Evolutionary conservation across 2,888 invertebrate species (phyloP).

Genomic region (Lottia gigantea): DNA sequence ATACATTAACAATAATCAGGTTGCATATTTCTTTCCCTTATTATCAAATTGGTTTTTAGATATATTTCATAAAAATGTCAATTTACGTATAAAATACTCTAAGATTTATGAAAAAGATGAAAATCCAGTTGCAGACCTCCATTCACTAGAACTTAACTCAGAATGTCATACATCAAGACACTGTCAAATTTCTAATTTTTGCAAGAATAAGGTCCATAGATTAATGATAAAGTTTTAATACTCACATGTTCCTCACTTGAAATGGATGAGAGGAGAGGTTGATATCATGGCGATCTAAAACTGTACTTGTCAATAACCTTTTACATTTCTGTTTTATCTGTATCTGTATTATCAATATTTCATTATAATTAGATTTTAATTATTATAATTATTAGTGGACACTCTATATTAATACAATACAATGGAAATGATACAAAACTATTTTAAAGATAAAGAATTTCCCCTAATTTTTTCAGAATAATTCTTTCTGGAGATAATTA

Average conservation of each 20-base stretch:
- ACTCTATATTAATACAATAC: no score
- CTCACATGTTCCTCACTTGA: constrained; percentile 69
- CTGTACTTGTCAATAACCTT: constrained; percentile 70
- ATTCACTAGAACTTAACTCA: background rate
- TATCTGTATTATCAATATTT: constrained; percentile 48
- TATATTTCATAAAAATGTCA: background rate
- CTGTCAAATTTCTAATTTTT: background rate
- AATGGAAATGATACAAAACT: no score
- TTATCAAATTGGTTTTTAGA: background rate
- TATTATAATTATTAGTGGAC: no score
- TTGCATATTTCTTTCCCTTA: no score
- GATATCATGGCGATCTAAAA: constrained; percentile 70
- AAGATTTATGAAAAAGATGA: no score
- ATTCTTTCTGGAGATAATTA: no score
- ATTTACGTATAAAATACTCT: background rate
- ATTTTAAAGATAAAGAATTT: no score
- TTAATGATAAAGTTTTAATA: constrained; percentile 13
- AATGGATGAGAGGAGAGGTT: constrained; percentile 70
- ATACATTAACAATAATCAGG: no score
- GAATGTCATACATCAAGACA: background rate
- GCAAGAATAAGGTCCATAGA: background rate
- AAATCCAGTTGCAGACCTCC: background rate
- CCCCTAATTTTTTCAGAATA: no score
- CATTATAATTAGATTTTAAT: no score
- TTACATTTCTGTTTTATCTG: constrained; percentile 71